These are phyloP conservation scores for Sthenelais limicola DNA, from an alignment of 2,888 invertebrate species.

Conservation along the genomic window DNA sequence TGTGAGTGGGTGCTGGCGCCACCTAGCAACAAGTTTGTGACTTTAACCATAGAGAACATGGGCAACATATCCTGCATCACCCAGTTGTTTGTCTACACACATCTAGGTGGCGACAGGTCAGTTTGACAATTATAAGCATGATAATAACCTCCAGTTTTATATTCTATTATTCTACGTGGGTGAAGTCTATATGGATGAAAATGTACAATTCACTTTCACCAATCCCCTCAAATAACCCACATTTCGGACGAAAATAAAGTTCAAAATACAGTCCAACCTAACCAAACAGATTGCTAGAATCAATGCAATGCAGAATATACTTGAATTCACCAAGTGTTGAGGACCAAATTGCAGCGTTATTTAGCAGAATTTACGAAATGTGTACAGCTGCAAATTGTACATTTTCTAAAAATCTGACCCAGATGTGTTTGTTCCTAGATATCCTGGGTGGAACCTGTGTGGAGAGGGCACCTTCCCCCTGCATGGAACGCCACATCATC, in stretches of 20 bases:
- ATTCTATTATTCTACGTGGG: too few relatives aligned
- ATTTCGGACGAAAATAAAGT: too few relatives aligned
- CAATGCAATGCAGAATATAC: too few relatives aligned
- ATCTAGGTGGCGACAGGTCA: slow-evolving; percentile 5
- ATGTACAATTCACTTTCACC: too few relatives aligned
- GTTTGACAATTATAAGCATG: neutral
- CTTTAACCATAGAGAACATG: slow-evolving; percentile 12
- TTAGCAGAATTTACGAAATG: neutral
- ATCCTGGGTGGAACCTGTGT: slow-evolving; percentile 36
- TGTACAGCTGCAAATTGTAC: too few relatives aligned
- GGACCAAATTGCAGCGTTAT: neutral
- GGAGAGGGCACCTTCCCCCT: slow-evolving; percentile 4
- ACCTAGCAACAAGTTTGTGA: slow-evolving; percentile 8
- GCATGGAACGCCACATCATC: slow-evolving; percentile 21
- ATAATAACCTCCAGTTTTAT: too few relatives aligned
- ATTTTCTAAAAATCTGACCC: too few relatives aligned
- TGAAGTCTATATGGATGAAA: too few relatives aligned
- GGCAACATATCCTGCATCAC: slow-evolving; percentile 33
- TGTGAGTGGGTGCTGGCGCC: slow-evolving; percentile 37
- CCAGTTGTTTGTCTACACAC: slow-evolving; percentile 29
- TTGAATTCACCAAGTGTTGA: neutral
- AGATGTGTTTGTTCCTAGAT: too few relatives aligned
- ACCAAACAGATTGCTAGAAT: too few relatives aligned
- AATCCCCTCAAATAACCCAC: too few relatives aligned
- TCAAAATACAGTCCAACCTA: neutral